Percentiles rank a stretch among this genome's conserved stretches.
Evolutionary conservation across 1,140 invertebrate species (phyloP).

Genomic region (Drosophila murphyi): DNA sequence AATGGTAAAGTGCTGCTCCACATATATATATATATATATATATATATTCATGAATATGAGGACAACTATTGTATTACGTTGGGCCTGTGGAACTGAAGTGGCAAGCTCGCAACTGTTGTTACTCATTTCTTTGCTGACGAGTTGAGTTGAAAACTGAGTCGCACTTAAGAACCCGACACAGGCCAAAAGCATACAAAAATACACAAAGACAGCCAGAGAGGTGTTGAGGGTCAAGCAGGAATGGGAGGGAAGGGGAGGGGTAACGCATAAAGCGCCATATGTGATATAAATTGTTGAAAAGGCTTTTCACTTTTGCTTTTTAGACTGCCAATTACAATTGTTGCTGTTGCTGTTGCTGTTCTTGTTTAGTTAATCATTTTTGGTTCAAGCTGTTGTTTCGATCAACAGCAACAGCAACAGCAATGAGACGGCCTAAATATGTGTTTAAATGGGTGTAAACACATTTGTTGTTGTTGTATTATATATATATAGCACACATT

Average conservation of each 20-base stretch:
- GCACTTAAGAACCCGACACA: conserved; percentile 1
- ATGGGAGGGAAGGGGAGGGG: neutral
- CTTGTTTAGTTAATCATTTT: conserved; percentile 33
- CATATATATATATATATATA: neutral
- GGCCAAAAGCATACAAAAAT: neutral
- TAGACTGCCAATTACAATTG: conserved; percentile 47
- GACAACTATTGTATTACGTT: neutral
- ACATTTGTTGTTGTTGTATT: conserved; percentile 6
- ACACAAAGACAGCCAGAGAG: no score
- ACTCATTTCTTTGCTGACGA: conserved; percentile 31
- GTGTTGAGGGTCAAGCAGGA: neutral
- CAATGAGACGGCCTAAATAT: conserved; percentile 19
- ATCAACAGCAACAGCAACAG: conserved; percentile 32
- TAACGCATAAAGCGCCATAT: conserved; percentile 50
- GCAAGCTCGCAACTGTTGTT: conserved; percentile 19
- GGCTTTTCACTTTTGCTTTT: conserved; percentile 45
- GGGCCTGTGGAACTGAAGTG: conserved; percentile 8
- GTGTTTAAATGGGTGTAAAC: neutral
- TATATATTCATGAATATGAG: neutral
- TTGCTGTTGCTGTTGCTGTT: neutral
- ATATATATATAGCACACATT: conserved; percentile 21
- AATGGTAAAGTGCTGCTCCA: neutral
- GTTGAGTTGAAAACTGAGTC: conserved; percentile 26
- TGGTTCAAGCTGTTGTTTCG: conserved; percentile 27
- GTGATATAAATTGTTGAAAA: conserved; percentile 54